phyloP scores from a whole-genome alignment of 1,140 invertebrate genomes.

The Meloidogyne chitwoodi region DNA sequence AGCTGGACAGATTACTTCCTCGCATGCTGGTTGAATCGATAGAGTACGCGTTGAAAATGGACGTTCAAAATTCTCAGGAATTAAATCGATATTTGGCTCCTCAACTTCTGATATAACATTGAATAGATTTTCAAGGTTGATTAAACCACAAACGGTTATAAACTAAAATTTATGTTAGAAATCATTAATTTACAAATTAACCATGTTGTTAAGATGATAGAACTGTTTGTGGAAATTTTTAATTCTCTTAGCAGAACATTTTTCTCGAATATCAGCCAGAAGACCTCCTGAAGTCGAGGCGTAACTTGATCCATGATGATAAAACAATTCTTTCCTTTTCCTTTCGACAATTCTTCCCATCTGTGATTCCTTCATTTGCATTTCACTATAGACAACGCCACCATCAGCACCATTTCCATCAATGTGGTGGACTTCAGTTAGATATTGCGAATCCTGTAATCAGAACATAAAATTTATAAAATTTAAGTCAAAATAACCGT shows the following conservation, averaged over 20 bases:
- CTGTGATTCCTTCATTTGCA: conserved; percentile 66
- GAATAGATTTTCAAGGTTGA: conserved; percentile 65
- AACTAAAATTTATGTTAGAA: conserved; percentile 57
- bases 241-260: conserved; percentile 77
- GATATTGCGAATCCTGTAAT: conserved; percentile 71
- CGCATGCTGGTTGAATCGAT: conserved; percentile 62
- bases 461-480: not conserved
- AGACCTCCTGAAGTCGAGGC: conserved; percentile 72
- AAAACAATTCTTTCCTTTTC: conserved; percentile 40
- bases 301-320: conserved; percentile 40
- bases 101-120: conserved; percentile 63
- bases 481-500: conserved; percentile 53
- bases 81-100: conserved; percentile 69
- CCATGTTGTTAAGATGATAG: conserved; percentile 84
- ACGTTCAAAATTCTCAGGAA: conserved; percentile 33
- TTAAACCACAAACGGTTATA: conserved; percentile 76
- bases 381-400: not conserved
- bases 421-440: conserved; percentile 86
- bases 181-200: conserved; percentile 62
- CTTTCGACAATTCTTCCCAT: conserved; percentile 49
- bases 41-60: conserved; percentile 68
- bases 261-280: conserved; percentile 76
- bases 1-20: conserved; percentile 69
- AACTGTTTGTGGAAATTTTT: conserved; percentile 76
- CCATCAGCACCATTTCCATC: conserved; percentile 69